A percentile compares a stretch with the other conserved stretches of the same genome.
Evolutionary conservation across 2,888 invertebrate genomes (phyloP).

Genomic region (Catotricha subobsoleta): DNA sequence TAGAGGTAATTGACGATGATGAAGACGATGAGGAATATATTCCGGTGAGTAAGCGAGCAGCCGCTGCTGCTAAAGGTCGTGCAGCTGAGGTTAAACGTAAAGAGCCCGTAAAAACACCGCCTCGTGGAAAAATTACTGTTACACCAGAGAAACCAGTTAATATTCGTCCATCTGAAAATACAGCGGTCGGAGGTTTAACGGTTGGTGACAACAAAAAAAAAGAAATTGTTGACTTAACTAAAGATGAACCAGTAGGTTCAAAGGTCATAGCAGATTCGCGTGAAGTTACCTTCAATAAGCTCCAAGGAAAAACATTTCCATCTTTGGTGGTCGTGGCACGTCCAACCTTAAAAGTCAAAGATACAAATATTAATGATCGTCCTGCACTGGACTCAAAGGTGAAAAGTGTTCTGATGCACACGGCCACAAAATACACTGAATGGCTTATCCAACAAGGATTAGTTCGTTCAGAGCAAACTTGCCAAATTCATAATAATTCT

Average conservation of each 20-base stretch:
- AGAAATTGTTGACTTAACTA: slow-evolving; percentile 42
- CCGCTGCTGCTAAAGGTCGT: slow-evolving; percentile 10
- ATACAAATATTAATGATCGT: slow-evolving; percentile 39
- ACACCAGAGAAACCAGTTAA: slow-evolving; percentile 25
- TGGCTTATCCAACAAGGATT: slow-evolving; percentile 78
- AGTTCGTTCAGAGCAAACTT: slow-evolving; percentile 61
- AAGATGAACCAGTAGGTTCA: slow-evolving; percentile 34
- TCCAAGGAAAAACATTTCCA: slow-evolving; percentile 65
- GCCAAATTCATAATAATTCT: slow-evolving; percentile 45
- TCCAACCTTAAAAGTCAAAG: slow-evolving; percentile 56
- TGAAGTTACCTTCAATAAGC: slow-evolving; percentile 59
- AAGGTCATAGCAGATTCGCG: slow-evolving; percentile 47
- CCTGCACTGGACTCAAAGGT: slow-evolving; percentile 56
- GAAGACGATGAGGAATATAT: slow-evolving; percentile 30
- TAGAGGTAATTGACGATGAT: slow-evolving; percentile 25
- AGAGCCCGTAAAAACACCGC: slow-evolving; percentile 11
- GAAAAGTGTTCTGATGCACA: slow-evolving; percentile 62
- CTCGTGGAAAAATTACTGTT: slow-evolving; percentile 23
- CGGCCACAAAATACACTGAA: slow-evolving; percentile 71
- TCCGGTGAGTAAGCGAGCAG: slow-evolving; percentile 31
- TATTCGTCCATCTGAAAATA: slow-evolving; percentile 49
- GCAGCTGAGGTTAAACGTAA: slow-evolving; percentile 3
- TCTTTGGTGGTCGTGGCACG: slow-evolving; percentile 70
- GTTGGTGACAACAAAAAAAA: slow-evolving; percentile 39
- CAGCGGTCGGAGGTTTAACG: slow-evolving; percentile 52